Conservation (phyloP, 2,888 invertebrate species). For the Acanthacorydalis orientalis region DNA sequence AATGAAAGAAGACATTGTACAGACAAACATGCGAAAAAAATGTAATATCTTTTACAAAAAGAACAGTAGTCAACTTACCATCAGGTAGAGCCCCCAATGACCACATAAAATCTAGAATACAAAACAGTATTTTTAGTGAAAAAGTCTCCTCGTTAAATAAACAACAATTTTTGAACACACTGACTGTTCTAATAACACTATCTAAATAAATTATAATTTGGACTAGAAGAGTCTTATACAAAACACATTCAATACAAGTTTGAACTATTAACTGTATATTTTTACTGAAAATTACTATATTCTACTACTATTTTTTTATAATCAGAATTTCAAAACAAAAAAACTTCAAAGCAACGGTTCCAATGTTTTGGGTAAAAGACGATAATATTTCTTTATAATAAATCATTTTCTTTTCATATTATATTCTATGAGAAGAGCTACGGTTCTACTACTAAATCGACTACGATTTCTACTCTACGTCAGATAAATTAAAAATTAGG, state of each 20-base stretch:
- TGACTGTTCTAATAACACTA: neutral
- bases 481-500: neutral
- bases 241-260: too few relatives aligned
- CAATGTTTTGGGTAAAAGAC: neutral
- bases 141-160: neutral
- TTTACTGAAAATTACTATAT: too few relatives aligned
- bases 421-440: neutral
- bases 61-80: slow-evolving; percentile 49
- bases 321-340: too few relatives aligned
- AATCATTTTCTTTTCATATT: neutral
- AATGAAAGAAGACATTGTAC: too few relatives aligned
- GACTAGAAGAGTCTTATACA: too few relatives aligned
- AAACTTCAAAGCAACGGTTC: neutral
- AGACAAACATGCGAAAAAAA: too few relatives aligned
- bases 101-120: slow-evolving; percentile 90
- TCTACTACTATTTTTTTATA: too few relatives aligned
- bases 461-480: neutral
- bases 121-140: neutral
- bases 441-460: neutral
- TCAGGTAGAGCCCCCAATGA: slow-evolving; percentile 95
- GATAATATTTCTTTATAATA: neutral
- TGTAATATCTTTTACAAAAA: too few relatives aligned
- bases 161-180: neutral
- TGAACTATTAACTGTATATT: too few relatives aligned
- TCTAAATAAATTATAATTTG: neutral